Conservation (phyloP, 1,140 invertebrate species). For the Lethocerus indicus region DNA sequence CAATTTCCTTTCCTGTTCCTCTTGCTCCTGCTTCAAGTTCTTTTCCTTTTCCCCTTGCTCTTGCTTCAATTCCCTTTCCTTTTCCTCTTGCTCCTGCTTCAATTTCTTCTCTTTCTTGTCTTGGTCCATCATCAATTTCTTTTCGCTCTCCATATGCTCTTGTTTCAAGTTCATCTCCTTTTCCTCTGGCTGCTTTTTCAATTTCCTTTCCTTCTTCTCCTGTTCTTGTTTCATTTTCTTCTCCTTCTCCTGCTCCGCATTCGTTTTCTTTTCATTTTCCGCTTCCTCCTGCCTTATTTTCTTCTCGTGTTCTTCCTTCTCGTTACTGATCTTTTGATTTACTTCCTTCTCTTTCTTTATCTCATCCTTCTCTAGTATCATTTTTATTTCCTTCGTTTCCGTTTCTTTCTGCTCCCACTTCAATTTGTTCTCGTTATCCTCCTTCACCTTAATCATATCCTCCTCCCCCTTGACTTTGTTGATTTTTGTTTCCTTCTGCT, state of each 20-base stretch:
- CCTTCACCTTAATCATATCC: slow-evolving; percentile 1
- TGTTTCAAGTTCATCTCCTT: neutral
- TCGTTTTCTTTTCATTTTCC: neutral
- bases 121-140: slow-evolving; percentile 4
- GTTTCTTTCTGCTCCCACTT: slow-evolving; percentile 5
- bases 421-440: neutral
- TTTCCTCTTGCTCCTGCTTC: slow-evolving; percentile 5
- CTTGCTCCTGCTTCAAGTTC: neutral
- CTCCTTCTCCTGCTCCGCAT: neutral
- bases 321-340: neutral
- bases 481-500: slow-evolving; percentile 11
- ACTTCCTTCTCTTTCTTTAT: neutral
- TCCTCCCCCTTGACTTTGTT: slow-evolving; percentile 8
- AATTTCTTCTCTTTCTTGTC: slow-evolving; percentile 1
- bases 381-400: neutral
- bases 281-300: neutral
- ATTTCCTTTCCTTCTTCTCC: neutral
- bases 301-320: neutral
- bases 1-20: neutral
- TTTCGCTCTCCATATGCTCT: neutral
- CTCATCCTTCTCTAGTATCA: neutral
- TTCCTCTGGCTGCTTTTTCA: too few relatives aligned
- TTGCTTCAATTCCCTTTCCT: neutral
- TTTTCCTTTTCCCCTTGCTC: neutral
- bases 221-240: neutral